Percentiles rank a stretch among this genome's conserved stretches.
Conservation (phyloP, 2,113 vertebrate genomes). For the Panthera tigris region DNA sequence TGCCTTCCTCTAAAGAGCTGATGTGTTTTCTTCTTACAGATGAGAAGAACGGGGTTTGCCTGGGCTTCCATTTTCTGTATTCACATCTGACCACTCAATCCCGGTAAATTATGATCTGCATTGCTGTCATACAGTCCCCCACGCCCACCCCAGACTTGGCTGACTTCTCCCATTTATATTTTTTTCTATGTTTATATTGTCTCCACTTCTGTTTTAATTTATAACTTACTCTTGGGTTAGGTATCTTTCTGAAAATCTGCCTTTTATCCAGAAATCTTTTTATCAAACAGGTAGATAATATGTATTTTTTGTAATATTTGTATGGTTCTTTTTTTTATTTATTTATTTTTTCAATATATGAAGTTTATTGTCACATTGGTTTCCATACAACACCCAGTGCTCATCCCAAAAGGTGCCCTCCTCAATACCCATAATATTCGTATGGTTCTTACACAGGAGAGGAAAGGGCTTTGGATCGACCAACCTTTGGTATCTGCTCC, state of each 20-base stretch:
- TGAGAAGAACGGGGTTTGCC: not conserved
- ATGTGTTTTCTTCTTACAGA: not conserved
- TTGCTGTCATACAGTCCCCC: not conserved
- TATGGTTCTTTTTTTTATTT: too few relatives aligned
- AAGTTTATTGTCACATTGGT: too few relatives aligned
- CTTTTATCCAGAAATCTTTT: not conserved
- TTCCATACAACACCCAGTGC: too few relatives aligned
- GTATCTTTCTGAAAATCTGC: not conserved
- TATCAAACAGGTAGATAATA: not conserved
- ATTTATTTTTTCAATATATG: too few relatives aligned
- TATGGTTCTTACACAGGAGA: not conserved
- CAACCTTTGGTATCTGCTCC: not conserved
- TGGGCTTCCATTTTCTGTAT: not conserved
- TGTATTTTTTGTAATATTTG: not conserved
- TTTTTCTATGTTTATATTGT: not conserved
- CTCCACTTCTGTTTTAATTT: not conserved
- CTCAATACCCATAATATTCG: too few relatives aligned
- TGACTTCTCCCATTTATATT: not conserved
- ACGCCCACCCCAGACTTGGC: not conserved
- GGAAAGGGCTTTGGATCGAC: not conserved
- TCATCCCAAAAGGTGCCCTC: too few relatives aligned
- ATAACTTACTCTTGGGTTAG: not conserved
- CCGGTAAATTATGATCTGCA: not conserved
- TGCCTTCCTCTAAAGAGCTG: not conserved
- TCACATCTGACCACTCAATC: not conserved